Percentiles rank a stretch among this genome's conserved stretches.
These are phyloP conservation scores for Procavia capensis DNA, from an alignment of 2,113 vertebrate genomes.

Conservation along the genomic window DNA sequence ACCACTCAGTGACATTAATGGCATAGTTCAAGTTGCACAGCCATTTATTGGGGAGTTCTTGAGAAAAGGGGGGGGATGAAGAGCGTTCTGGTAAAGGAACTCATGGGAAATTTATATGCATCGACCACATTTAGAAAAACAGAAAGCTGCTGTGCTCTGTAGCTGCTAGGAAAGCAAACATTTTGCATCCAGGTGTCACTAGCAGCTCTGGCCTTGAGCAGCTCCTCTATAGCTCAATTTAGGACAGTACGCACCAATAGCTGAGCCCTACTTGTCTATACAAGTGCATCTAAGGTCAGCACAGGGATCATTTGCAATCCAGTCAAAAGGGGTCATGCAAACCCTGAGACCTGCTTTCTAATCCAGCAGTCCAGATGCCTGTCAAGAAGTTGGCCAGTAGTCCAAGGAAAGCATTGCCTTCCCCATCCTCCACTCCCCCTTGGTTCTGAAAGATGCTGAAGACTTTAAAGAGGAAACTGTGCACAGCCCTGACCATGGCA, in stretches of 20 bases:
- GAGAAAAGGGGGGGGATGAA: not conserved
- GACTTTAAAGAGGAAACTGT: slow-evolving; percentile 29
- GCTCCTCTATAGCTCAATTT: slow-evolving; percentile 39
- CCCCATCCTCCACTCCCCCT: not conserved
- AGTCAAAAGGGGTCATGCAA: slow-evolving; percentile 33
- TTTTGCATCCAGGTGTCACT: slow-evolving; percentile 74
- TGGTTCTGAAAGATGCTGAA: not conserved
- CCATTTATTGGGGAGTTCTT: slow-evolving; percentile 38
- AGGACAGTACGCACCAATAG: slow-evolving; percentile 23
- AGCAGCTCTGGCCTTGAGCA: slow-evolving; percentile 8
- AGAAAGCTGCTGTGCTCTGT: slow-evolving; percentile 72
- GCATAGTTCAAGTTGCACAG: not conserved
- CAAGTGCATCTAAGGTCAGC: slow-evolving; percentile 26
- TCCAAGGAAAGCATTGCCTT: not conserved
- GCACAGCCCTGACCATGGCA: not conserved
- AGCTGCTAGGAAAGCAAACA: slow-evolving; percentile 67
- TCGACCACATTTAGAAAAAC: slow-evolving; percentile 64
- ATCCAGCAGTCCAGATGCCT: not conserved
- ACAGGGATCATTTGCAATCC: slow-evolving; percentile 19
- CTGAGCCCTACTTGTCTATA: slow-evolving; percentile 44
- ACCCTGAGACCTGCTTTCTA: slow-evolving; percentile 39
- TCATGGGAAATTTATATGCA: slow-evolving; percentile 64
- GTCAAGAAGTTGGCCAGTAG: not conserved
- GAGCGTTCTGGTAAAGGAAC: slow-evolving; percentile 47
- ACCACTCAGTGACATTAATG: not conserved